Conservation (phyloP, 2,797 vertebrate genomes). For the Acipenser ruthenus region DNA sequence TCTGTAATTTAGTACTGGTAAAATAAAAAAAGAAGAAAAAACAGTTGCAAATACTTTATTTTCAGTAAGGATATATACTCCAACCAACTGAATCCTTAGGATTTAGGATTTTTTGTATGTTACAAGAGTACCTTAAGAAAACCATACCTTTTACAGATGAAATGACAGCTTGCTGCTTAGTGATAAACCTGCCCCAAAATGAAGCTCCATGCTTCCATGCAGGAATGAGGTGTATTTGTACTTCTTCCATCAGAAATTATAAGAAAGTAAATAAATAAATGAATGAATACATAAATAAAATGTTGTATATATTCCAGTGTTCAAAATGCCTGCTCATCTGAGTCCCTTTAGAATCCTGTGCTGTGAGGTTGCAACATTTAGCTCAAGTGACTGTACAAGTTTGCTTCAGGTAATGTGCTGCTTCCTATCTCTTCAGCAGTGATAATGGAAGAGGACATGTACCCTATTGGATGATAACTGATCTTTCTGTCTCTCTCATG, state of each 20-base stretch:
- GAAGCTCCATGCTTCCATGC: constrained; percentile 34
- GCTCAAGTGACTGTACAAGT: constrained; percentile 53
- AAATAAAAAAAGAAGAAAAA: too few relatives aligned
- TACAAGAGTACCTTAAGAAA: neutral
- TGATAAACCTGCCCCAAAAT: constrained; percentile 34
- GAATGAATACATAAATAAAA: constrained; percentile 13
- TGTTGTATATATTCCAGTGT: constrained; percentile 17
- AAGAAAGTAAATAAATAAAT: neutral
- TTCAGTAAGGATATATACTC: neutral
- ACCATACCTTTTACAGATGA: constrained; percentile 38
- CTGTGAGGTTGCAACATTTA: constrained; percentile 42
- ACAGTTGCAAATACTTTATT: too few relatives aligned
- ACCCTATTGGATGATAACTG: constrained; percentile 57
- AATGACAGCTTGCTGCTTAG: constrained; percentile 31
- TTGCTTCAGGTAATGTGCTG: constrained; percentile 52
- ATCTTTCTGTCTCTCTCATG: constrained; percentile 52
- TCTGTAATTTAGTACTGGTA: too few relatives aligned
- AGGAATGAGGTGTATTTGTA: constrained; percentile 27
- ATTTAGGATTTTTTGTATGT: neutral
- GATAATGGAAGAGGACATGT: constrained; percentile 63
- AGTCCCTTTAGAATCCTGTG: constrained; percentile 21
- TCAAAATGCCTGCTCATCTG: constrained; percentile 26
- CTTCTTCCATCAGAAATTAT: constrained; percentile 17
- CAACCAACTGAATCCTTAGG: neutral
- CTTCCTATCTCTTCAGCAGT: constrained; percentile 49